Evolutionary conservation across 2,113 vertebrate genomes (phyloP).

Genomic region (Athene noctua): DNA sequence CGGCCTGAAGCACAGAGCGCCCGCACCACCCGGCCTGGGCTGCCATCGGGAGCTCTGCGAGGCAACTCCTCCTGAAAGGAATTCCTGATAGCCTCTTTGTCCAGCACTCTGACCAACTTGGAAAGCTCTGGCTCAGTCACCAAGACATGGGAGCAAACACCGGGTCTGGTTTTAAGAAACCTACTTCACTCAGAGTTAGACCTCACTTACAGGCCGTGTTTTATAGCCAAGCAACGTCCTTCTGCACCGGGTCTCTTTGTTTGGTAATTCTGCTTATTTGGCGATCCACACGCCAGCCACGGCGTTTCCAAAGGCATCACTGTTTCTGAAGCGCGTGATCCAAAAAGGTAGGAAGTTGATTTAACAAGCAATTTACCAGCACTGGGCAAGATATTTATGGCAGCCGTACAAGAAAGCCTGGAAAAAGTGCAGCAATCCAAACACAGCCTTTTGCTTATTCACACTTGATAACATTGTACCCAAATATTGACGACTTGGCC

Average conservation of each 20-base stretch:
- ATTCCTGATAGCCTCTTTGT: background rate
- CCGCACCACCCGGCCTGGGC: background rate
- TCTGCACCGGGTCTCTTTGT: accelerated
- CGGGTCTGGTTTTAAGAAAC: background rate
- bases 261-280: background rate
- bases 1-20: background rate
- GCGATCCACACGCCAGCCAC: accelerated
- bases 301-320: accelerated
- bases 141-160: accelerated
- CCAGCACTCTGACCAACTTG: background rate
- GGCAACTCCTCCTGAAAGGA: background rate
- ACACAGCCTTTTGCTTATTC: background rate
- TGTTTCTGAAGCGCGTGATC: accelerated
- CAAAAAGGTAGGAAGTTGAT: background rate
- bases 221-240: background rate
- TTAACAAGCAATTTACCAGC: background rate
- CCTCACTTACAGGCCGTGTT: background rate
- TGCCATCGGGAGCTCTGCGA: accelerated
- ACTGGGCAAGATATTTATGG: background rate
- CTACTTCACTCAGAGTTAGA: background rate
- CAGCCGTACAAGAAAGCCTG: background rate
- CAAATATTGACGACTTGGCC: background rate
- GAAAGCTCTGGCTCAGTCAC: background rate
- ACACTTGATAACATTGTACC: background rate
- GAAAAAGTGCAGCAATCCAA: background rate